Conservation (phyloP, 2,797 vertebrate species). For the Trachops cirrhosus region DNA sequence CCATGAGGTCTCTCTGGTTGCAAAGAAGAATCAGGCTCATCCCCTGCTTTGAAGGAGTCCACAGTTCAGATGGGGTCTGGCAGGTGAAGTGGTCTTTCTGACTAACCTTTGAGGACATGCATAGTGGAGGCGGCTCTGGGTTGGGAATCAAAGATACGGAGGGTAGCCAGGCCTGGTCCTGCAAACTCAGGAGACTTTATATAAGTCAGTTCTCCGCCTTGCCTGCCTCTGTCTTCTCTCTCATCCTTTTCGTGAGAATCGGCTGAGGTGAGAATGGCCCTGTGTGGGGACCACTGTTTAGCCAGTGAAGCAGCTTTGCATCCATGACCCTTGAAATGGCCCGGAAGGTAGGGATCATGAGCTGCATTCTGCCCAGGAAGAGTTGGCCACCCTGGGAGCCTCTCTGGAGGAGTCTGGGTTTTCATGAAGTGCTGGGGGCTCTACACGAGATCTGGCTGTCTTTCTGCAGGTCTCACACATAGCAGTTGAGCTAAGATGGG, state of each 20-base stretch:
- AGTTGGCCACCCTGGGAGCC: background rate
- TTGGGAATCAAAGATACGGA: background rate
- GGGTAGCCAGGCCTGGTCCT: background rate
- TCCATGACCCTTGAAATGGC: background rate
- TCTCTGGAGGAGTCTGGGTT: background rate
- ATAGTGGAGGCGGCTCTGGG: too few species aligned
- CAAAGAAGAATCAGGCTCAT: background rate
- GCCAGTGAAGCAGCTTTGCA: background rate
- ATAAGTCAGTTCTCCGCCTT: background rate
- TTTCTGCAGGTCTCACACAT: background rate
- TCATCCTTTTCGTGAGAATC: background rate
- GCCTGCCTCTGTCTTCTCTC: background rate
- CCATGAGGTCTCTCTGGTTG: background rate
- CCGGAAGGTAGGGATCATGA: background rate
- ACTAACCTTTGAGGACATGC: background rate
- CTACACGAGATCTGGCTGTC: background rate
- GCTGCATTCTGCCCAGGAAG: too few species aligned
- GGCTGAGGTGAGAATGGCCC: background rate
- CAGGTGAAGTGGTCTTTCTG: background rate
- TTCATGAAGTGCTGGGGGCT: background rate
- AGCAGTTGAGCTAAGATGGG: background rate
- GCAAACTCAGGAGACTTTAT: background rate
- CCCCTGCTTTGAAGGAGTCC: background rate
- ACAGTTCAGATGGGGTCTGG: background rate
- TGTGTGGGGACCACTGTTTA: rapidly evolving